Conservation (phyloP, 2,113 vertebrate species). For the Chaetops frenatus region DNA sequence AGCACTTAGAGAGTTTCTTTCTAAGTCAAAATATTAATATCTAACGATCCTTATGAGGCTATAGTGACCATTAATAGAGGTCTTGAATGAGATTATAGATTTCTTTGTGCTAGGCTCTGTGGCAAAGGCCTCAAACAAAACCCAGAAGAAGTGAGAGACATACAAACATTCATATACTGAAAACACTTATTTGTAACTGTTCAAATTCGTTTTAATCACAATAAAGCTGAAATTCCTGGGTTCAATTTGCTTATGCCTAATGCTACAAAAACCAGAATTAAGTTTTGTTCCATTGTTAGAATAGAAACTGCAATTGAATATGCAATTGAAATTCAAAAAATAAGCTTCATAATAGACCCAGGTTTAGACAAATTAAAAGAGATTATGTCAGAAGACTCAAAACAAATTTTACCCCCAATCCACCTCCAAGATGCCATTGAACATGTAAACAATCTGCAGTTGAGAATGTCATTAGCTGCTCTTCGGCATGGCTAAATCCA, state of each 20-base stretch:
- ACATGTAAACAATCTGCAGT: background rate
- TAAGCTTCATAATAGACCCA: background rate
- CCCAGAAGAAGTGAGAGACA: background rate
- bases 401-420: background rate
- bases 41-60: background rate
- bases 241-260: background rate
- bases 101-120: background rate
- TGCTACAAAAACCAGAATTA: background rate
- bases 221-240: background rate
- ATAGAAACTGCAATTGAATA: background rate
- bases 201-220: background rate
- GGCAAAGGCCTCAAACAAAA: background rate
- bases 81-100: background rate
- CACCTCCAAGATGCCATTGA: background rate
- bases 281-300: background rate
- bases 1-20: background rate
- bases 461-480: background rate
- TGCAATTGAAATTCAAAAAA: background rate
- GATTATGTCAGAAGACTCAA: background rate
- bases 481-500: background rate
- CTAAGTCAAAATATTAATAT: background rate
- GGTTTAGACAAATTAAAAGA: background rate
- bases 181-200: background rate
- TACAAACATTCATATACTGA: rapidly evolving
- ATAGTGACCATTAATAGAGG: background rate